Percentiles rank a stretch among this genome's conserved stretches.
Conservation (phyloP, 2,888 invertebrate genomes). For the Stenchaetothrips biformis region DNA sequence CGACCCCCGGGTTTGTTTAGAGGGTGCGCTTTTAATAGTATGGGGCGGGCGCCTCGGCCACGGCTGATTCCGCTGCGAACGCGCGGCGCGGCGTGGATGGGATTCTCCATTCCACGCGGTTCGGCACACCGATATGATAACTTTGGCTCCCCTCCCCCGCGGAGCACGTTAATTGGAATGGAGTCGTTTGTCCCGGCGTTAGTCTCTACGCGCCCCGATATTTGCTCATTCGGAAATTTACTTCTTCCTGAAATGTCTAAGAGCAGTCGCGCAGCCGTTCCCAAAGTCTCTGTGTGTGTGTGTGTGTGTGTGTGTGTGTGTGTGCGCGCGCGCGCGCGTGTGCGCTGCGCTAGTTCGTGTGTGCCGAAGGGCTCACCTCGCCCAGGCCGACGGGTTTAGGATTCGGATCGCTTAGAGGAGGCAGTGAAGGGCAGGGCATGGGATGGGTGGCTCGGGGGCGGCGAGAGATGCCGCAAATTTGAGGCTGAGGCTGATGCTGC, state of each 20-base stretch:
- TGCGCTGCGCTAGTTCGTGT: not conserved
- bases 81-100: too few relatives aligned
- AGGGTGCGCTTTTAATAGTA: too few relatives aligned
- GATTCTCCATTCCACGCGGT: not conserved
- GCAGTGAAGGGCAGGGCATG: not conserved
- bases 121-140: slow-evolving; percentile 15
- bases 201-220: not conserved
- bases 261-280: not conserved
- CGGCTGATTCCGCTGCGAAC: too few relatives aligned
- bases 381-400: slow-evolving; percentile 1
- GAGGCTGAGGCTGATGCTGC: not conserved
- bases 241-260: slow-evolving; percentile 15
- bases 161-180: slow-evolving; percentile 16
- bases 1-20: too few relatives aligned
- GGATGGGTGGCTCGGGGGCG: not conserved
- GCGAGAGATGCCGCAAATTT: not conserved
- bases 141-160: not conserved
- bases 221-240: slow-evolving; percentile 25
- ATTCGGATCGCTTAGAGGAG: not conserved
- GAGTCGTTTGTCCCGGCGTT: slow-evolving; percentile 21
- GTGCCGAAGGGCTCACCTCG: slow-evolving; percentile 9
- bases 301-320: not conserved
- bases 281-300: not conserved
- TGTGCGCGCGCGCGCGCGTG: not conserved
- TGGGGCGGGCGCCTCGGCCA: too few relatives aligned